phyloP scores from a whole-genome alignment of 2,888 invertebrate species.

The Ochropleura leucogaster region DNA sequence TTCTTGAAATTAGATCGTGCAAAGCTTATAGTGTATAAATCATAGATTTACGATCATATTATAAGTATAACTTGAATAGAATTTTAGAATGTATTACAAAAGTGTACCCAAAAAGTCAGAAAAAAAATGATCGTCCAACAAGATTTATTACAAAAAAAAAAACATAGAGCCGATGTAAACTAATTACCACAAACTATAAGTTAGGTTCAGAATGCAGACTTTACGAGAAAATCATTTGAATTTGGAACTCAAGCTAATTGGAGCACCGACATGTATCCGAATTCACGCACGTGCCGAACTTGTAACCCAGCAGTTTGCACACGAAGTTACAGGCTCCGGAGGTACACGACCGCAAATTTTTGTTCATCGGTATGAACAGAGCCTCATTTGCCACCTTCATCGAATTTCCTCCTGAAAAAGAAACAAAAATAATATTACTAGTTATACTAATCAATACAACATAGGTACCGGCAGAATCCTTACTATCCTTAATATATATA shows the following conservation, averaged over 20 bases:
- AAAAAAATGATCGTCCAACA: background rate
- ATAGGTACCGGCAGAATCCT: background rate
- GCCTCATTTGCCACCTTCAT: constrained; percentile 23
- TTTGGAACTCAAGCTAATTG: constrained; percentile 12
- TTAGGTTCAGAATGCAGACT: constrained; percentile 1
- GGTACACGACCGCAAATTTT: constrained; percentile 27
- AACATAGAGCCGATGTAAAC: constrained; percentile 2
- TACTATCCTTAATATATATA: too few relatives aligned
- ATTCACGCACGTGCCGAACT: constrained; percentile 41
- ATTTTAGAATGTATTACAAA: background rate
- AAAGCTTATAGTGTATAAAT: background rate
- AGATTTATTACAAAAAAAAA: constrained; percentile 11
- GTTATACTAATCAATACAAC: background rate
- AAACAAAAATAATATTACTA: background rate
- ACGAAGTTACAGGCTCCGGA: constrained; percentile 36
- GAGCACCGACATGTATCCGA: constrained; percentile 41
- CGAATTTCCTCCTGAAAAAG: constrained; percentile 26
- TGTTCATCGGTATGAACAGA: constrained; percentile 48
- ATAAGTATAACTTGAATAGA: too few relatives aligned
- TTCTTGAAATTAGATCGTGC: background rate
- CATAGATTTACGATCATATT: background rate
- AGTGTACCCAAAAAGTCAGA: constrained; percentile 10
- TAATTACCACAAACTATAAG: background rate
- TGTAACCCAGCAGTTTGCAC: constrained; percentile 53
- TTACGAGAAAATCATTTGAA: background rate